Evolutionary conservation across 2,113 vertebrate genomes (phyloP), one percentile per base, ranked within the genome.

Genomic region (Anguilla rostrata): DNA sequence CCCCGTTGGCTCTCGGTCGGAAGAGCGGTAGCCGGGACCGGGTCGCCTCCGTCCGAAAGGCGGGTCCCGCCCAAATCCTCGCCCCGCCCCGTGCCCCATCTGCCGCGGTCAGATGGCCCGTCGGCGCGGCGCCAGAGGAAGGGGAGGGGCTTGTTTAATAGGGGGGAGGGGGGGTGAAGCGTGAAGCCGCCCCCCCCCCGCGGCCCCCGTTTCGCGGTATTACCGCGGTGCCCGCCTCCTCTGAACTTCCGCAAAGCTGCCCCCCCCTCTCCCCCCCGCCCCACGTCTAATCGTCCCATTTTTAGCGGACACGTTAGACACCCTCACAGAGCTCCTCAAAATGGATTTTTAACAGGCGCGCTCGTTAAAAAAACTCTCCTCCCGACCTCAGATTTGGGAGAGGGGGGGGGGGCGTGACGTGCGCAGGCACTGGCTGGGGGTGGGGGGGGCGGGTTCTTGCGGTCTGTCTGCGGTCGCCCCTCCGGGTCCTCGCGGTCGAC

Each of bases 61-160:
- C 78, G 87, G 87, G 89, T 91, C 81, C 84, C 86, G 84, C n/a
- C n/a, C 88, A 89, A 34, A 91, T 89, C 88, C 86, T 43, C 22
- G 78, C 82, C 81, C 83, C 83, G 43, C 83, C 81, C 53, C 86
- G 39, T 34, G 49, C n/a, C 53, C 90, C 90, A 91, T 90, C 90
- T 91, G 90, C 86, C 81, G 85, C 83, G 81, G 85, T 87, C 89
- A 91, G 80, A 89, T 89, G 87, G 88, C 83, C 78, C 84, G 87
- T 89, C 88, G 84, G 60, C 29, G 63, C 39, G 84, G 83, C 80
- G 53, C 57, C 80, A 84, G 78, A 66, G 60, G 60, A 66, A 63
- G 60, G 60, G 60, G 60, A 53, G 49, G 60, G 60, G 60, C 8
- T 66, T 22, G 60, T 14, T 14, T 53, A 53, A 53, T 53, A 5